phyloP scores from a whole-genome alignment of 2,797 vertebrate genomes.

The Morus bassanus region DNA sequence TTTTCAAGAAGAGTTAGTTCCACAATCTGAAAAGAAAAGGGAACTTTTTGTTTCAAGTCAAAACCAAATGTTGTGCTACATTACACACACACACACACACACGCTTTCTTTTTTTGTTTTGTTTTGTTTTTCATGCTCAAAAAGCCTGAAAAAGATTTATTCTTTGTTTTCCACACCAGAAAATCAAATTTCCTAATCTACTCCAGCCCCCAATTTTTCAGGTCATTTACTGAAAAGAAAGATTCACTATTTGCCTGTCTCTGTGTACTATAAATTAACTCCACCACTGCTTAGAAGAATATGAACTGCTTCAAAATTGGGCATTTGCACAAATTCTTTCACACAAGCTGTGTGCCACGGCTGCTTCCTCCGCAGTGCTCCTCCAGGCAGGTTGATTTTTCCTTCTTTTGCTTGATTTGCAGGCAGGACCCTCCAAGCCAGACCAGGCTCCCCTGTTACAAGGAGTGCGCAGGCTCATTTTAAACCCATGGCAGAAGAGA shows the following conservation, averaged over 20 bases:
- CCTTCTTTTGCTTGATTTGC: neutral
- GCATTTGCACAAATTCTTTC: neutral
- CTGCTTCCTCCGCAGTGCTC: neutral
- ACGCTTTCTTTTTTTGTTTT: neutral
- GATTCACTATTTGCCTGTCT: neutral
- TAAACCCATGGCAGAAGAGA: neutral
- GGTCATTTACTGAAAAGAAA: conserved; percentile 9
- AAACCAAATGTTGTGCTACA: neutral
- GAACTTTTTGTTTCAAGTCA: neutral
- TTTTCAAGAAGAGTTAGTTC: neutral
- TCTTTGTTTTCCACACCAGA: neutral
- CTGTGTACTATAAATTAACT: neutral
- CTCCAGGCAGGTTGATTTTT: neutral
- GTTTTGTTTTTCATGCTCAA: neutral
- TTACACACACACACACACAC: neutral
- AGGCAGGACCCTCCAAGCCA: too few species aligned
- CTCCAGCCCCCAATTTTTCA: neutral
- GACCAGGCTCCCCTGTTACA: neutral
- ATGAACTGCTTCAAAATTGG: neutral
- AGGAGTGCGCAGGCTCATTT: rapidly evolving
- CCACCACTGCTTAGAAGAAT: neutral
- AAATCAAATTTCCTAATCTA: neutral
- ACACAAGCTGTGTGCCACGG: neutral
- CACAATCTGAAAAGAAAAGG: neutral
- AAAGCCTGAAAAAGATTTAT: neutral